Percentiles rank a stretch among this genome's conserved stretches.
Conservation (phyloP, 2,888 invertebrate genomes). For the Hololepta plana region DNA sequence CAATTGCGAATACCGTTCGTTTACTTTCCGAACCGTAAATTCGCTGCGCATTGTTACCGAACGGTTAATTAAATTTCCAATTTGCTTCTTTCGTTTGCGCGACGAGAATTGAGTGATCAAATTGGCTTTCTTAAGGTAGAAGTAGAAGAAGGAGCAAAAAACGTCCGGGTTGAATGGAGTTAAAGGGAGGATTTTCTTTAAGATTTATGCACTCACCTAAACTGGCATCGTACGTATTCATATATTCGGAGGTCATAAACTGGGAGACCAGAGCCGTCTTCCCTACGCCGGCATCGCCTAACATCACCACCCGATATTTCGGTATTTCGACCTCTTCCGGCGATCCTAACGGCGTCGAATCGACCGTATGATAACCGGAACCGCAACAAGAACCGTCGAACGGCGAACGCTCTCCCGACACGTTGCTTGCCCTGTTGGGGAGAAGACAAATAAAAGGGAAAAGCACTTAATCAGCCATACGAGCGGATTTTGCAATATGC, state of each 20-base stretch:
- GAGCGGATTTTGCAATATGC: no score
- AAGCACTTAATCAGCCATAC: no score
- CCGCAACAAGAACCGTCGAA: slow-evolving; percentile 78
- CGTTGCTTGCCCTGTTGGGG: slow-evolving; percentile 44
- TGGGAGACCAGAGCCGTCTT: slow-evolving; percentile 82
- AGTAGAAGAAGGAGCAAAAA: no score
- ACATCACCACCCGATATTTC: slow-evolving; percentile 65
- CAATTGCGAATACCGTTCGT: no score
- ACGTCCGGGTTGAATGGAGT: no score
- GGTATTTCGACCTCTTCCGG: slow-evolving; percentile 52
- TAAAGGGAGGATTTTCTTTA: no score
- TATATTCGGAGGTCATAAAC: slow-evolving; percentile 90
- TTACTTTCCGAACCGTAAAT: no score
- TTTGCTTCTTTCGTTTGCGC: no score
- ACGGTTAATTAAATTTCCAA: no score
- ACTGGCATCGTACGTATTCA: slow-evolving; percentile 87
- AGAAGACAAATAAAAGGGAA: slow-evolving; percentile 2
- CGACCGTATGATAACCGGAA: slow-evolving; percentile 60
- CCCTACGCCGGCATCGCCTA: slow-evolving; percentile 75
- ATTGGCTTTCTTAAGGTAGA: no score
- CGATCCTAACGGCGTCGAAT: slow-evolving; percentile 55
- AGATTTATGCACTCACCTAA: slow-evolving; percentile 68
- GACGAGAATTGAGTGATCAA: no score
- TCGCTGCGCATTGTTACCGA: no score
- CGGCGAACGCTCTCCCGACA: slow-evolving; percentile 54